phyloP scores from a whole-genome alignment of 2,113 vertebrate genomes.

The Pimephales promelas region DNA sequence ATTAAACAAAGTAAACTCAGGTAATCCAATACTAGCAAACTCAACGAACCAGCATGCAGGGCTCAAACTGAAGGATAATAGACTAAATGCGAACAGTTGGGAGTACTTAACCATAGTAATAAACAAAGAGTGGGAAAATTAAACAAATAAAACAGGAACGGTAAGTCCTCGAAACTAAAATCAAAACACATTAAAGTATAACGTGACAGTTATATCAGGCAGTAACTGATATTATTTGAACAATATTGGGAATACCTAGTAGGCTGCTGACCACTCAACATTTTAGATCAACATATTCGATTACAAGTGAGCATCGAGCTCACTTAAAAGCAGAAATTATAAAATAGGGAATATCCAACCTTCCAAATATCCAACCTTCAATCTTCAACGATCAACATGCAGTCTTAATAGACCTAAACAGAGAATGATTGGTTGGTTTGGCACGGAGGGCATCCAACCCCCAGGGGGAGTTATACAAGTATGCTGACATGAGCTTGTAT shows the following conservation, averaged over 20 bases:
- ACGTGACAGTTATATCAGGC: too few species aligned
- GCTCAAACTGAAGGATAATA: too few species aligned
- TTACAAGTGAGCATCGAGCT: neutral
- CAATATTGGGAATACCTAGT: neutral
- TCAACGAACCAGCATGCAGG: too few species aligned
- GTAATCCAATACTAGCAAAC: too few species aligned
- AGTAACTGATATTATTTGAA: too few species aligned
- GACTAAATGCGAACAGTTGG: too few species aligned
- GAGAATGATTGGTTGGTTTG: neutral
- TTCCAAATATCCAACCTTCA: slow-evolving; percentile 7
- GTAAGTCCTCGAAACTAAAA: too few species aligned
- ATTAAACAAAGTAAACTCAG: too few species aligned
- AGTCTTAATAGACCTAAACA: neutral
- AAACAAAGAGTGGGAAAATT: too few species aligned
- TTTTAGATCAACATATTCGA: neutral
- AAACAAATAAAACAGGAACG: too few species aligned
- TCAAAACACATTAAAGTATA: too few species aligned
- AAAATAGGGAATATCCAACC: neutral
- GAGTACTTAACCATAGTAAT: too few species aligned
- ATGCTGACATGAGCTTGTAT: slow-evolving; percentile 15
- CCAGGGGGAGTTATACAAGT: neutral
- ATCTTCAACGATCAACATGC: neutral
- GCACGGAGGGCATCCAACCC: slow-evolving; percentile 11
- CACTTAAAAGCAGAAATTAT: neutral
- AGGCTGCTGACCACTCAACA: neutral